Base-by-base conservation (phyloP, 1,140 invertebrate species). In the Metopolophium dirhodum region DNA sequence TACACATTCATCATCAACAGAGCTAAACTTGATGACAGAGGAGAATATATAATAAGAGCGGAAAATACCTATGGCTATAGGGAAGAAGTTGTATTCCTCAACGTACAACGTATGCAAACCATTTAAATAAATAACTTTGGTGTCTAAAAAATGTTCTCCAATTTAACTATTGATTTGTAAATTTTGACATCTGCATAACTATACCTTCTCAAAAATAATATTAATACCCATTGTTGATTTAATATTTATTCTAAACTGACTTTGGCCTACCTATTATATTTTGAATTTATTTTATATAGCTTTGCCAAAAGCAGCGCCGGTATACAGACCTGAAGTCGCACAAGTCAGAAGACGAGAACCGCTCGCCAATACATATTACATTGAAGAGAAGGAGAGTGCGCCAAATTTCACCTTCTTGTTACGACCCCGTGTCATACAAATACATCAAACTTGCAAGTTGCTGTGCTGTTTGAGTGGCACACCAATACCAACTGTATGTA, bases 1-100 rank as follows among this genome's bases (percentile, higher is more conserved):
- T 99, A 99, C 95, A 99, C 99, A 94, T 99, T 99, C 95, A 97
- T 99, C 86, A 99, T 99, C 94, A 99, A 99, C 95, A 96, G 99
- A 94, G 97, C 98, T 20, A 99, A 99, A 95, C 95, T 99, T 93
- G 98, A 98, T 94, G 99, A 99, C 95, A 97, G 98, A 95, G 99
- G 99, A 94, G 99, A 99, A 95, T 99, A 99, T 95, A 97, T 99
- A 93, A 99, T 99, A 94, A 96, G 98, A 83, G 99, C 99, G 7
- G 98, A 99, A 95, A 99, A 99, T 96, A 98, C 98, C 95, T 99
- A 99, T 95, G 99, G 99, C 88, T 98, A 97, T 94, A 96, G 98
- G 94, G 99, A 99, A 96, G 99, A 99, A 95, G 97, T 98, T 89
- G 98, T 99, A 11, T 99, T 99, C 96, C 96, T 99, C 7, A 99